A percentile compares a stretch with the other conserved stretches of the same genome.
Evolutionary conservation across 1,140 invertebrate species (phyloP).

Genomic region (Drosophila tropicalis): DNA sequence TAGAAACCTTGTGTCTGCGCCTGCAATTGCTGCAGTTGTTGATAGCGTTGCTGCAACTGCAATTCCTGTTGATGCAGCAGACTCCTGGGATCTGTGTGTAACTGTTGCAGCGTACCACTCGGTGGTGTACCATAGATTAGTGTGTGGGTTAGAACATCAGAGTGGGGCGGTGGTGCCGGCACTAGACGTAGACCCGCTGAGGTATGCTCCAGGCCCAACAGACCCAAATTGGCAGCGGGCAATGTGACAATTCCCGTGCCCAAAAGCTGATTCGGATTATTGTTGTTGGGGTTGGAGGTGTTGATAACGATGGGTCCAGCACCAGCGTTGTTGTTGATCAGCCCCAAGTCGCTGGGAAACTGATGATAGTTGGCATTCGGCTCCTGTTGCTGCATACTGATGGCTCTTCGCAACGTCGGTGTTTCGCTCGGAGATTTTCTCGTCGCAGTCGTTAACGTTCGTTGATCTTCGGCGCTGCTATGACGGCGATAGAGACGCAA

Average conservation of each 20-base stretch:
- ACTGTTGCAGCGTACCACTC: conserved; percentile 54
- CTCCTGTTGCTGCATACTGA: conserved; percentile 81
- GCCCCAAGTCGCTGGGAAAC: conserved; percentile 82
- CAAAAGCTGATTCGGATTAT: conserved; percentile 31
- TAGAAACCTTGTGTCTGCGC: conserved; percentile 77
- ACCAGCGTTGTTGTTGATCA: conserved; percentile 50
- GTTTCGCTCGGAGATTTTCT: conserved; percentile 27
- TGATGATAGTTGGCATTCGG: conserved; percentile 83
- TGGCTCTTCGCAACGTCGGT: conserved; percentile 61
- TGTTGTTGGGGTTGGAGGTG: conserved; percentile 19
- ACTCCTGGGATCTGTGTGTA: conserved; percentile 71
- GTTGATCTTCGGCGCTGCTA: conserved; percentile 72
- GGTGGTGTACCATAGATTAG: conserved; percentile 78
- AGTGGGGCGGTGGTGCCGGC: conserved; percentile 52
- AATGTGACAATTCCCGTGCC: conserved; percentile 61
- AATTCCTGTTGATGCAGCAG: conserved; percentile 76
- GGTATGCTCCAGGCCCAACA: conserved; percentile 67
- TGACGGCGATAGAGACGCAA: conserved; percentile 61
- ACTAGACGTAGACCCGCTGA: conserved; percentile 58
- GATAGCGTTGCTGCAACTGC: conserved; percentile 77
- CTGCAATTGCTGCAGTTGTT: conserved; percentile 77
- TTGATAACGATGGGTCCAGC: conserved; percentile 15
- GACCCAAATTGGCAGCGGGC: conserved; percentile 53
- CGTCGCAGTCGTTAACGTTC: conserved; percentile 39
- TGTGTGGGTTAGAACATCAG: conserved; percentile 77